Base-by-base conservation (phyloP, 2,888 invertebrate species). In the Epistrophe eligans region DNA sequence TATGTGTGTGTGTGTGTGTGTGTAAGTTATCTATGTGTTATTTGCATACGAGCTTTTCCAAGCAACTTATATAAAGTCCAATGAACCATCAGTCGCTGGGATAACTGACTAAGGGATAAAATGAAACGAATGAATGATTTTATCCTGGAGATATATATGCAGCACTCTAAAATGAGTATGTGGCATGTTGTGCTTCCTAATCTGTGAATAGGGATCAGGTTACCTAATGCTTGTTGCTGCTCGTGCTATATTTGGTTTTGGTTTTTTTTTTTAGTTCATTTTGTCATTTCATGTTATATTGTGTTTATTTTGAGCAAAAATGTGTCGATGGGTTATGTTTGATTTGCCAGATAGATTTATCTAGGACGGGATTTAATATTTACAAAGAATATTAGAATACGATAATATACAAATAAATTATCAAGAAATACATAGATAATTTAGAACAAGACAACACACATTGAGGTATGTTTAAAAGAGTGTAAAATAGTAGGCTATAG, bases 321-420 rank as follows among this genome's bases (percentile, higher is more conserved):
- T 87, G 74, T 87, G 87, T 79, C 79, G 87, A 79, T 79, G 77
- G 85, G 73, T 77, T 77, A 81, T 82, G 70, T 77, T 77, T 77
- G 70, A 74, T 35, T 64, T 52, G 48, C 28, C 24, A 43, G 35
- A 66, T 58, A 40, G 62, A 32, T 10, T 55, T 28, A 32, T 57
- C 4, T 57, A 35, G 32, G 17, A 57, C 6, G 17, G n/a, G 17
- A 17, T 38, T 58, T 19, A 58, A 13, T 58, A 58, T 58, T 58
- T 38, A 58, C 58, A 35, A 58, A 17, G 32, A 38, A 58, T 38
- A 57, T 35, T 10, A 17, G 35, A 35, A 5, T 15, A 15, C 28
- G 19, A 52, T 13, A 8, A 43, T 15, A 43, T 43, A 40, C 13
- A 43, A 43, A 15, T 15, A 15, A 43, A 43, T 15, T 13, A 40